These are phyloP conservation scores for Leptinotarsa peninsularis DNA, from an alignment of 2,888 invertebrate genomes.

Conservation along the genomic window DNA sequence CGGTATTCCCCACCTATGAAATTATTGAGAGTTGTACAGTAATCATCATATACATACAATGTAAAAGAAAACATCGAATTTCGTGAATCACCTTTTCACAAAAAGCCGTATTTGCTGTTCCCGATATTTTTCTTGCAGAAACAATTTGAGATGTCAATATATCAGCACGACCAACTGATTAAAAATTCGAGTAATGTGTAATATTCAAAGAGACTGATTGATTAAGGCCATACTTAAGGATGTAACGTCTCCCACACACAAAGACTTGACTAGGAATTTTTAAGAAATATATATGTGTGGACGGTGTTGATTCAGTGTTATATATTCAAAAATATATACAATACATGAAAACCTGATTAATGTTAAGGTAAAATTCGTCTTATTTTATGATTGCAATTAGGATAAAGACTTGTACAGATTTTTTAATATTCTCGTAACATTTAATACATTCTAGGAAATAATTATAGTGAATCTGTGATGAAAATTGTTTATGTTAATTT, in stretches of 20 bases:
- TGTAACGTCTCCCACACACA: slow-evolving; percentile 43
- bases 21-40: neutral
- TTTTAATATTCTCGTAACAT: slow-evolving; percentile 59
- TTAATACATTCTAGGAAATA: slow-evolving; percentile 49
- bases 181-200: slow-evolving; percentile 36
- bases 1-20: neutral
- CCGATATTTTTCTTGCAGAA: slow-evolving; percentile 38
- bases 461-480: slow-evolving; percentile 60
- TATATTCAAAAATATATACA: slow-evolving; percentile 26
- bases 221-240: slow-evolving; percentile 53
- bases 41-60: neutral
- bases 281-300: slow-evolving; percentile 34
- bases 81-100: neutral
- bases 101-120: slow-evolving; percentile 18
- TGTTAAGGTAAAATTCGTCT: slow-evolving; percentile 44
- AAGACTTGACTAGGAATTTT: slow-evolving; percentile 31
- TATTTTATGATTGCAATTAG: slow-evolving; percentile 50
- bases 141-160: slow-evolving; percentile 43
- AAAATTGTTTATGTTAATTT: slow-evolving; percentile 49
- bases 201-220: slow-evolving; percentile 49
- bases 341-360: slow-evolving; percentile 44
- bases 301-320: slow-evolving; percentile 42
- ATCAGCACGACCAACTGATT: slow-evolving; percentile 32
- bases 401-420: slow-evolving; percentile 57
- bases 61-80: slow-evolving; percentile 2